Evolutionary conservation across 2,113 vertebrate species (phyloP), one percentile per base, ranked within the genome.

Genomic region (Cyphomyrus plagiostoma): DNA sequence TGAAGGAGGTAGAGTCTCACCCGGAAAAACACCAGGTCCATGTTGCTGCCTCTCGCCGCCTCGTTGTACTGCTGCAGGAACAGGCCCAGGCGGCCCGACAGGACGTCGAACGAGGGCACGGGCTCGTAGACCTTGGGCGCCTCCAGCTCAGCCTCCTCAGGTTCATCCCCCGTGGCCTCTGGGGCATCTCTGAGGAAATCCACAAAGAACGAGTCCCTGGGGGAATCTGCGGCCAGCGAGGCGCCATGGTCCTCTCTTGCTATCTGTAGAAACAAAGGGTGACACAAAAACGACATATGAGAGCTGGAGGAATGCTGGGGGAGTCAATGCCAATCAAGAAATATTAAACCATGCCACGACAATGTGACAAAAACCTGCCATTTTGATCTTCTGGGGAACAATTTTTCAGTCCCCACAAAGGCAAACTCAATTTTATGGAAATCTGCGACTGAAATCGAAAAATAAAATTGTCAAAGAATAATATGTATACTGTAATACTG

Each of bases 11-110:
- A 26, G 62, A 46, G 50, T 4, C 8, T 48, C 92, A 97, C 97
- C 96, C 94, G 95, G 91, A 97, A 97, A 93, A 97, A 97, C 42
- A 97, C 97, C 87, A 97, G 94, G 93, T 97, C 96, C 96, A 97
- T 96, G 84, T 93, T 92, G 88, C 95, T 92, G 88, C 96, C 96
- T 92, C 96, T 95, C 89, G 95, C 92, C 2, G 93, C 93, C 88
- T 97, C 97, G 88, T 97, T 97, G 92, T 96, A 97, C 90, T 96
- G 96, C 35, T 94, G 94, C 93, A 96, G 93, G 90, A 96, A 97
- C 23, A 92, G 56, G 1, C 53, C 89, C 80, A 97, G 93, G 15
- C 95, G 95, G 89, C 95, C 95, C 1, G 94, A 93, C 91, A 97
- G 93, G 19, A 89, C 91, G 50, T 95, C 92, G 91, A 97, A 94